These are phyloP conservation scores for Ctena decussata DNA, from an alignment of 2,888 invertebrate genomes.

Conservation along the genomic window DNA sequence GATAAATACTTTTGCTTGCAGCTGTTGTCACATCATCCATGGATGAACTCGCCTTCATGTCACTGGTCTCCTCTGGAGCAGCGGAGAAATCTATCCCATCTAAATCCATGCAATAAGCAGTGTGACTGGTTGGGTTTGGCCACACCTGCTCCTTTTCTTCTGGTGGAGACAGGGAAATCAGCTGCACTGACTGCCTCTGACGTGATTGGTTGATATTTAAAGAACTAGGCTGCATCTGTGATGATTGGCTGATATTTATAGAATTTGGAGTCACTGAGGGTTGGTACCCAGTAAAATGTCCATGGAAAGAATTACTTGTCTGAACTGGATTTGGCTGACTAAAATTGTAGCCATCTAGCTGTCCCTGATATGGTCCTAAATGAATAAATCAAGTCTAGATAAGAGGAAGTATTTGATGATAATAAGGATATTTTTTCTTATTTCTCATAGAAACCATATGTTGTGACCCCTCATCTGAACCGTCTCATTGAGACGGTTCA, in stretches of 20 bases:
- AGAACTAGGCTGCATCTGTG: neutral
- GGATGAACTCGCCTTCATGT: slow-evolving; percentile 42
- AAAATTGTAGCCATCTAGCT: neutral
- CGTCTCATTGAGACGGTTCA: no score
- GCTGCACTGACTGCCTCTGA: slow-evolving; percentile 1
- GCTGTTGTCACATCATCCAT: slow-evolving; percentile 57
- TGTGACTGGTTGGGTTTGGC: neutral
- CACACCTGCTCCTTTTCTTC: neutral
- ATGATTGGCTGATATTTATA: neutral
- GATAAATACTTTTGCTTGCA: slow-evolving; percentile 66
- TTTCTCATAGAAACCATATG: no score
- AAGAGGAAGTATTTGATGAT: no score
- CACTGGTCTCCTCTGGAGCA: neutral
- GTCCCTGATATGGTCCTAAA: neutral
- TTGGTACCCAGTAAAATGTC: slow-evolving; percentile 15
- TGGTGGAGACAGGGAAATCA: slow-evolving; percentile 42
- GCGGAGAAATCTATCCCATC: slow-evolving; percentile 75
- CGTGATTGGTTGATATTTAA: neutral
- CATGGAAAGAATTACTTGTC: slow-evolving; percentile 4
- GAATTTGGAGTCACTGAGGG: neutral
- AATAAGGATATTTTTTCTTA: no score
- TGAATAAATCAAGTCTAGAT: no score
- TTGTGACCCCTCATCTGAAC: no score
- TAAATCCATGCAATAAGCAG: slow-evolving; percentile 70
- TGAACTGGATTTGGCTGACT: neutral